These are phyloP conservation scores for Odontesthes bonariensis DNA, from an alignment of 2,113 vertebrate species.

Conservation along the genomic window DNA sequence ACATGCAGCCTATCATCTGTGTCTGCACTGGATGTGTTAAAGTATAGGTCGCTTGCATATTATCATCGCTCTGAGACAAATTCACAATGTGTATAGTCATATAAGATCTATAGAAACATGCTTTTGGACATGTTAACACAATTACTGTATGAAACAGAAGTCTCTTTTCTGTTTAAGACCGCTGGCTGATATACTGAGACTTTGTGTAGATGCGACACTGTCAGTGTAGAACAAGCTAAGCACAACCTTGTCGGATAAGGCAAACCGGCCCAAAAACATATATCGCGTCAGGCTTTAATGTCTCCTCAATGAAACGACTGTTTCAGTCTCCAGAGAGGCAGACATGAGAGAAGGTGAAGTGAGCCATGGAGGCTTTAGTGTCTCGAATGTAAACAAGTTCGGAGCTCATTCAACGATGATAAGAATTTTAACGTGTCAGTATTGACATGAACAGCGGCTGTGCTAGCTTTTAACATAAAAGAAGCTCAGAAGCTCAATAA, in stretches of 20 bases:
- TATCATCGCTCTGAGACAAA: background rate
- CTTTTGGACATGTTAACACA: background rate
- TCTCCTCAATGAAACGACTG: background rate
- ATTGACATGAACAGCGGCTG: background rate
- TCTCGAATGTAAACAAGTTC: background rate
- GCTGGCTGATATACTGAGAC: background rate
- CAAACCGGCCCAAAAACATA: no score
- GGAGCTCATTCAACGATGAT: no score
- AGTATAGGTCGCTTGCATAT: background rate
- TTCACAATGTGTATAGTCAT: background rate
- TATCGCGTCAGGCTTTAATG: background rate
- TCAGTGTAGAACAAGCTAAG: background rate
- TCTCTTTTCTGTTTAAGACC: background rate
- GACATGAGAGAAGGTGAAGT: background rate
- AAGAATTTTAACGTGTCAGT: background rate
- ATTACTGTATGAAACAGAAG: background rate
- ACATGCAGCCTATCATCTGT: background rate
- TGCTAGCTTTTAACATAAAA: constrained; percentile 1
- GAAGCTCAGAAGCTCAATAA: background rate
- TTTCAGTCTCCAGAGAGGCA: background rate
- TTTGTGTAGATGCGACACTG: background rate
- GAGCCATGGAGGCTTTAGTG: background rate
- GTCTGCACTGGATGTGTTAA: background rate
- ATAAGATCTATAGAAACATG: background rate
- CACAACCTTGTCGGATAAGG: no score